Conservation (phyloP, 2,888 invertebrate species). For the Altica lythri region DNA sequence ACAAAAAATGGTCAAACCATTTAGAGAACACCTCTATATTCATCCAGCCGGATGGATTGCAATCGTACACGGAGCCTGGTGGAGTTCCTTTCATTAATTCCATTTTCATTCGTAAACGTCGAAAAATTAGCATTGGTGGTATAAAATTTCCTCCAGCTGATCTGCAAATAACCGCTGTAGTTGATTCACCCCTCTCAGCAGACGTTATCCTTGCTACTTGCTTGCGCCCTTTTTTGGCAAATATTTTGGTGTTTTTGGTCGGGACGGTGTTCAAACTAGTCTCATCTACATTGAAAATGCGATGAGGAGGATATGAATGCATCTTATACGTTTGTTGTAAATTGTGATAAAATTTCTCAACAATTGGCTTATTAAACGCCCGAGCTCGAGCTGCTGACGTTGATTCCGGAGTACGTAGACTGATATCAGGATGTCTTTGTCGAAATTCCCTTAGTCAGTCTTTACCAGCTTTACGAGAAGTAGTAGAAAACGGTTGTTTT, state of each 20-base stretch:
- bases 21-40: too few species aligned
- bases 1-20: too few species aligned
- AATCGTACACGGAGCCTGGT: too few species aligned
- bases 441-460: conserved; percentile 17
- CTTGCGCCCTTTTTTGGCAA: neutral
- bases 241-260: conserved; percentile 5
- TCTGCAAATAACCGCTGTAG: too few species aligned
- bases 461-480: neutral
- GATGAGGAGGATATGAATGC: conserved; percentile 4
- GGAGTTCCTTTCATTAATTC: too few species aligned
- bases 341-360: neutral
- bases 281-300: conserved; percentile 15
- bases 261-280: conserved; percentile 14
- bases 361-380: neutral
- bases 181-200: conserved; percentile 24
- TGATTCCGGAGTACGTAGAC: conserved; percentile 20
- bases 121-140: too few species aligned
- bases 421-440: conserved; percentile 10
- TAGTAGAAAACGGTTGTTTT: conserved; percentile 1
- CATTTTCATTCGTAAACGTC: too few species aligned
- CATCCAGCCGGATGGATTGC: too few species aligned
- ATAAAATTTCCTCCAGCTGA: too few species aligned
- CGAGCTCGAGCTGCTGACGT: conserved; percentile 19
- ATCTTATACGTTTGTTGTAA: neutral
- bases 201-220: conserved; percentile 21